Evolutionary conservation across 2,797 vertebrate genomes (phyloP), one percentile per base, ranked within the genome.

Genomic region (Allobates femoralis): DNA sequence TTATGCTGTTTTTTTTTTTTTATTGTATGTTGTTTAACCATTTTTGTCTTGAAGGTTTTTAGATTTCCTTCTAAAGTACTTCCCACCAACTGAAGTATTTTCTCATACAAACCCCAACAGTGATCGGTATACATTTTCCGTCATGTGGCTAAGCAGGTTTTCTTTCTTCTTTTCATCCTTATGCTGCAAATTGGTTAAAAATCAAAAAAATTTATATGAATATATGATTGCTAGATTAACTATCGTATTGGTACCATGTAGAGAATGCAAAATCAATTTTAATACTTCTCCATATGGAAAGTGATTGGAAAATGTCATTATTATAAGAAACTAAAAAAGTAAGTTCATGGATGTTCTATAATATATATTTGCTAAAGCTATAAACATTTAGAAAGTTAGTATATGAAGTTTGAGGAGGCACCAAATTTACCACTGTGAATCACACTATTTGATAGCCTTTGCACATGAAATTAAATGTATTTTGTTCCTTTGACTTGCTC

Each of bases 31-130:
- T 87, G 62, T 83, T 86, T 87, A 83, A 87, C 81, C 79, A 76
- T 76, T 83, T 84, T 87, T 87, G 76, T 83, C 55, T 87, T 79
- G 3, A 87, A 84, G 81, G 75, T 84, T 83, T 51, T 64, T 69
- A 74, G 60, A 79, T 71, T 71, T 82, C 37, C 73, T 84, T 75
- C 55, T 60, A 75, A 71, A 78, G 7, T 26, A 11, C 78, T 85
- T 58, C n/a, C 75, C 58, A 37, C 77, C 50, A 62, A n/a, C 30
- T 62, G 55, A 79, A 60, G 77, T 79, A 60, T 83, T 56, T 83
- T 12, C 66, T 56, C 28, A 26, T 73, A 41, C 66, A 69, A 73
- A n/a, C 37, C 67, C 6, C 34, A 73, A 58, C 78, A n/a, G 1
- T 53, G 51, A 55, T 32, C 30, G 60, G 69, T 74, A 26, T 58